A percentile compares a stretch with the other conserved stretches of the same genome.
phyloP scores from a whole-genome alignment of 2,888 invertebrate genomes.

The Zygaena filipendulae region DNA sequence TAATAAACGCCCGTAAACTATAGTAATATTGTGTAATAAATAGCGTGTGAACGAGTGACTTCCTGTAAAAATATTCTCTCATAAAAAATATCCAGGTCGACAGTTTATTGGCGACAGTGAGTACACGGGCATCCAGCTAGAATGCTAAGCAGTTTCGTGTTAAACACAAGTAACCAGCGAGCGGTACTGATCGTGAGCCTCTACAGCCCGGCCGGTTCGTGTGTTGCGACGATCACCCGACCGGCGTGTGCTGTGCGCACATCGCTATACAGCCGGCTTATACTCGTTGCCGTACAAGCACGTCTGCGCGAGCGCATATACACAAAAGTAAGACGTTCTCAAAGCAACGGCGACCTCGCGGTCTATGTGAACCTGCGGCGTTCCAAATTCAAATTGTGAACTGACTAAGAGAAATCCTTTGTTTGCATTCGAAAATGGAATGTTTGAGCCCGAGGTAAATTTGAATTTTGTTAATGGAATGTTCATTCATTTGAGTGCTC shows the following conservation, averaged over 20 bases:
- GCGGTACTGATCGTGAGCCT: conserved; percentile 27
- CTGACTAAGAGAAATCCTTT: conserved; percentile 38
- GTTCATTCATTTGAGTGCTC: no score
- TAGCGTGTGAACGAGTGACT: conserved; percentile 45
- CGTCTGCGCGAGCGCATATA: conserved; percentile 33
- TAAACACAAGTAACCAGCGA: conserved; percentile 36
- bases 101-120: conserved; percentile 53
- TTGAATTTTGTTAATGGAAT: no score
- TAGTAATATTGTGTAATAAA: not conserved
- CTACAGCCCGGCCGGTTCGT: conserved; percentile 21
- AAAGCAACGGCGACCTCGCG: conserved; percentile 44
- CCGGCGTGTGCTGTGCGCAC: not conserved
- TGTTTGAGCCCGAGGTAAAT: conserved; percentile 19
- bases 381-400: conserved; percentile 40
- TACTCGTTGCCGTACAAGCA: conserved; percentile 32
- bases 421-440: conserved; percentile 27
- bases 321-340: conserved; percentile 49
- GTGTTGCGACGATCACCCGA: conserved; percentile 3
- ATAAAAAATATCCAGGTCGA: conserved; percentile 55
- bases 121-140: conserved; percentile 47
- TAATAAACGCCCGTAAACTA: conserved; percentile 1
- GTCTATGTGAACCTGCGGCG: conserved; percentile 40
- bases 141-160: conserved; percentile 62
- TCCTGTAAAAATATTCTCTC: conserved; percentile 39
- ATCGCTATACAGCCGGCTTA: conserved; percentile 25